Evolutionary conservation across 1,140 invertebrate species (phyloP), one percentile per base, ranked within the genome.

Genomic region (Ruditapes philippinarum): DNA sequence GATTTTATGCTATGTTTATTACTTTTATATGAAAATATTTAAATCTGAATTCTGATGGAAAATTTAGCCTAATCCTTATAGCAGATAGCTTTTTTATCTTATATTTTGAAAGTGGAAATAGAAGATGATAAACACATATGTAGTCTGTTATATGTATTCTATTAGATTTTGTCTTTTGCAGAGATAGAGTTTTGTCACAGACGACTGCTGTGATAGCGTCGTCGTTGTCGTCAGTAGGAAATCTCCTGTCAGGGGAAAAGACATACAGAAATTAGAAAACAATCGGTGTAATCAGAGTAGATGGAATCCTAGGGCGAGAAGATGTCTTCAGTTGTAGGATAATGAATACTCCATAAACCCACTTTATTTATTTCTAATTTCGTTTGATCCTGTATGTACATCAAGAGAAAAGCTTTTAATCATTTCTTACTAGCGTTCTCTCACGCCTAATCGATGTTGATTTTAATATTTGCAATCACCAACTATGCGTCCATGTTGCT

Each of bases 311-410:
- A 12, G 28, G 31, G 36, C 74, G 31, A 31, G 28, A 54, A 54
- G n/a, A 78, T 19, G n/a, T 28, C 4, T 51, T 51, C 36, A 1
- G 33, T 45, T 31, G 7, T 40, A 17, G 57, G 81, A 84, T 84
- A 73, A 70, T 73, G 33, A 84, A 65, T 84, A 68, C 65, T 49
- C 42, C 31, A 19, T 70, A 65, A 84, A 42, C 81, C 81, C 40
- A 68, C 40, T 84, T 84, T 84, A 84, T 84, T 68, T 84, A 73
- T 84, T 84, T 84, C 25, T 84, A 84, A 84, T 84, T 70, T 84
- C 45, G 25, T 84, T 84, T 84, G 81, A 84, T 84, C 60, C 45
- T 45, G 45, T 45, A 33, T 42, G 81, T 70, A 70, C 38, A 84
- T 70, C n/a, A 62, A 68, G 28, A 42, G 22, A 40, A 70, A 84